A percentile compares a stretch with the other conserved stretches of the same genome.
phyloP scores from a whole-genome alignment of 1,140 invertebrate species.

The Psilanteris sp. region DNA sequence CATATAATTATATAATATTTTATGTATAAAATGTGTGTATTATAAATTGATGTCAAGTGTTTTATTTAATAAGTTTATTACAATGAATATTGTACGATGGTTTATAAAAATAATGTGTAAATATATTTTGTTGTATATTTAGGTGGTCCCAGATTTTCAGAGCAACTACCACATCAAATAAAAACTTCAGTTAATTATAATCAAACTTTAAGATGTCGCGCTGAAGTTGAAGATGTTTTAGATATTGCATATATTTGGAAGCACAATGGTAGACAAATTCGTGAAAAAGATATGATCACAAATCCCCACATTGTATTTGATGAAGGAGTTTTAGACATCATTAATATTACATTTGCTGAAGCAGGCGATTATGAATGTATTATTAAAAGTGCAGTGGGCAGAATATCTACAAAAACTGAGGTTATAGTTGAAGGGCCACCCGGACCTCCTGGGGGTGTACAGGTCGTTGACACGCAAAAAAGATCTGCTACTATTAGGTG shows the following conservation, averaged over 20 bases:
- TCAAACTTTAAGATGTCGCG: slow-evolving; percentile 89
- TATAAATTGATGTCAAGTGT: no score
- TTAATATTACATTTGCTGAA: slow-evolving; percentile 91
- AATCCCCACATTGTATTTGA: slow-evolving; percentile 81
- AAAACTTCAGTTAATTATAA: slow-evolving; percentile 85
- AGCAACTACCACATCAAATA: slow-evolving; percentile 84
- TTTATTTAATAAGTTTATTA: no score
- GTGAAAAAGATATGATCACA: slow-evolving; percentile 82
- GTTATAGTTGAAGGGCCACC: slow-evolving; percentile 91
- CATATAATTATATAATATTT: no score
- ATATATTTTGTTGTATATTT: slow-evolving; percentile 37
- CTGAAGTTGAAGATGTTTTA: slow-evolving; percentile 88
- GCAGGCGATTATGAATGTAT: slow-evolving; percentile 94
- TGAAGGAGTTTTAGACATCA: slow-evolving; percentile 82
- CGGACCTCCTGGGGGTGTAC: slow-evolving; percentile 89
- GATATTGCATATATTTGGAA: slow-evolving; percentile 95
- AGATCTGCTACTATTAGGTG: slow-evolving; percentile 90
- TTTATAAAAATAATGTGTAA: no score
- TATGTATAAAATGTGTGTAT: no score
- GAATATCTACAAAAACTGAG: slow-evolving; percentile 85
- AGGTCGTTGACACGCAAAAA: slow-evolving; percentile 87
- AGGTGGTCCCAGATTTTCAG: slow-evolving; percentile 86
- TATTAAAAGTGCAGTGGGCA: slow-evolving; percentile 91
- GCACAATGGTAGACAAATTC: slow-evolving; percentile 90
- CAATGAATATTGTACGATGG: no score